These are phyloP conservation scores for Sarotherodon lohbergeri DNA, from an alignment of 2,113 vertebrate species.

Conservation along the genomic window DNA sequence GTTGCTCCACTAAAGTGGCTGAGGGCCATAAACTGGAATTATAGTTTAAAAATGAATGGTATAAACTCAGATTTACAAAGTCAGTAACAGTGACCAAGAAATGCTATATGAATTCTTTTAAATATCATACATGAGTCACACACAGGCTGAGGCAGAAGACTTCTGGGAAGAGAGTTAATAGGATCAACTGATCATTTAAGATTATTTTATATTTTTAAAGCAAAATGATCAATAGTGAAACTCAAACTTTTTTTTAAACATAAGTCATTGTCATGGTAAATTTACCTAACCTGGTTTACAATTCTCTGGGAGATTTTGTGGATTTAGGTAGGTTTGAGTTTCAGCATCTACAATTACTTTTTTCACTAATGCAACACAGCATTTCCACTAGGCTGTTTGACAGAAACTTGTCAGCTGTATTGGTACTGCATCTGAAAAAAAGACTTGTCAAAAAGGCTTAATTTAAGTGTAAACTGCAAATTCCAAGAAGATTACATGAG, in stretches of 20 bases:
- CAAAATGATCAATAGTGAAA: neutral
- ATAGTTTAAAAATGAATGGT: neutral
- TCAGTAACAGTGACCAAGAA: neutral
- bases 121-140: neutral
- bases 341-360: neutral
- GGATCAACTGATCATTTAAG: neutral
- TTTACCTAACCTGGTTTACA: neutral
- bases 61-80: neutral
- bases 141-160: neutral
- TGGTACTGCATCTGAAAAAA: neutral
- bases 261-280: neutral
- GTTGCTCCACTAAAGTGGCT: neutral
- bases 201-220: neutral
- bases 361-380: neutral
- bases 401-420: neutral
- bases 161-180: neutral
- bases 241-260: neutral
- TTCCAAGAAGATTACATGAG: neutral
- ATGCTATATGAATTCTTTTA: neutral
- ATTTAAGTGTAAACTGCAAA: neutral
- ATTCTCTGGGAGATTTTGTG: neutral
- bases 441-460: neutral
- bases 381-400: neutral
- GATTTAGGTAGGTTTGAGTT: neutral
- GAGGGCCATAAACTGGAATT: neutral